These are phyloP conservation scores for Sciaenops ocellatus DNA, from an alignment of 2,797 vertebrate genomes.

Conservation along the genomic window DNA sequence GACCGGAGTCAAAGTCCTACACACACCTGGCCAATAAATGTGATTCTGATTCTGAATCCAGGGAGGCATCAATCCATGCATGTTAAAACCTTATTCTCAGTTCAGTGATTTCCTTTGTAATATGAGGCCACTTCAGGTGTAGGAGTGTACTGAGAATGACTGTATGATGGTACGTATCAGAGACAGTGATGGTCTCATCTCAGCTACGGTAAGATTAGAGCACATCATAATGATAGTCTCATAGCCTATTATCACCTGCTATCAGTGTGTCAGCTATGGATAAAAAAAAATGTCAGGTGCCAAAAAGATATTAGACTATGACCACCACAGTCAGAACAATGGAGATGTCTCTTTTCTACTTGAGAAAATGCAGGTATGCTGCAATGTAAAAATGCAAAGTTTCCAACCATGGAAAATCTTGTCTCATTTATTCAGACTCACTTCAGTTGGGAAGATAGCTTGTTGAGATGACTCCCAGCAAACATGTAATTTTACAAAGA, in stretches of 20 bases:
- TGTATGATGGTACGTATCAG: slow-evolving; percentile 1
- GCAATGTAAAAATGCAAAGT: background rate
- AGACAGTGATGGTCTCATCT: slow-evolving; percentile 18
- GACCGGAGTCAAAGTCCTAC: no score
- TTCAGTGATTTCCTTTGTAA: slow-evolving; percentile 8
- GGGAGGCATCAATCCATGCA: background rate
- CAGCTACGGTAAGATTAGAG: background rate
- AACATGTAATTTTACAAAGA: background rate
- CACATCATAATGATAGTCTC: slow-evolving; percentile 19
- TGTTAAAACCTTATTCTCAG: slow-evolving; percentile 1
- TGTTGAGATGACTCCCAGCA: background rate
- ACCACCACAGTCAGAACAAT: background rate
- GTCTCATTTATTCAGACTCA: background rate
- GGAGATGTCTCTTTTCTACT: background rate
- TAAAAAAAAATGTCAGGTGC: slow-evolving; percentile 25
- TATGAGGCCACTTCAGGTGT: background rate
- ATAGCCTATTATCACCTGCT: slow-evolving; percentile 12
- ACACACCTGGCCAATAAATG: no score
- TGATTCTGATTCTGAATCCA: no score
- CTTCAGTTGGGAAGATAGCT: background rate
- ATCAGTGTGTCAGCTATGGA: slow-evolving; percentile 15
- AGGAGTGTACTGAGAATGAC: background rate
- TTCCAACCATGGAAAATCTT: background rate
- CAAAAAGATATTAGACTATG: slow-evolving; percentile 1
- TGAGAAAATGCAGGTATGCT: background rate